These are phyloP conservation scores for Pithys albifrons DNA, from an alignment of 2,113 vertebrate species.

Conservation along the genomic window DNA sequence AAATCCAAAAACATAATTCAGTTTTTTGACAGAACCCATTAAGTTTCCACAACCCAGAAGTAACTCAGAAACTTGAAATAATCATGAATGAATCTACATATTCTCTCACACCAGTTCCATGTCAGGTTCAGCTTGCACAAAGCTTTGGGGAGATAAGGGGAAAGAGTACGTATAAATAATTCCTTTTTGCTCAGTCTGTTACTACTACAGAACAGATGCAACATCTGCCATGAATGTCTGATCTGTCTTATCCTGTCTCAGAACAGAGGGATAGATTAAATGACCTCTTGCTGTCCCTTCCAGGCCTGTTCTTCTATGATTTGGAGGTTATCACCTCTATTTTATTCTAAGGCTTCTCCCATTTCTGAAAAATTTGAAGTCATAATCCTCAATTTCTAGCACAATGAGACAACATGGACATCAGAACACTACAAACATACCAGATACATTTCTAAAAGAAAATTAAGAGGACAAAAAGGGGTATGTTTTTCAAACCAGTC, in stretches of 20 bases:
- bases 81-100: background rate
- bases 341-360: background rate
- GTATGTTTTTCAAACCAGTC: background rate
- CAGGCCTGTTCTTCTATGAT: background rate
- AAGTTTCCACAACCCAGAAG: background rate
- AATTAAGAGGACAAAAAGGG: background rate
- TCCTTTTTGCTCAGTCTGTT: background rate
- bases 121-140: background rate
- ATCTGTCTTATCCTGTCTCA: background rate
- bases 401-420: background rate
- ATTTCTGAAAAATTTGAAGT: conserved; percentile 2
- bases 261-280: background rate
- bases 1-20: background rate
- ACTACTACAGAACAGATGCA: background rate
- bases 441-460: background rate
- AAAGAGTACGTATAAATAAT: background rate
- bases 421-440: background rate
- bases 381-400: background rate
- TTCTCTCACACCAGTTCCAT: background rate
- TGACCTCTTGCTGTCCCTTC: conserved; percentile 12
- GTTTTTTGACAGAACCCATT: background rate
- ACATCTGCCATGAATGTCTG: background rate
- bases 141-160: background rate
- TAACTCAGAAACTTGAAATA: background rate
- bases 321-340: background rate